These are phyloP conservation scores for Helicoverpa armigera DNA, from an alignment of 1,140 invertebrate genomes.

Conservation along the genomic window DNA sequence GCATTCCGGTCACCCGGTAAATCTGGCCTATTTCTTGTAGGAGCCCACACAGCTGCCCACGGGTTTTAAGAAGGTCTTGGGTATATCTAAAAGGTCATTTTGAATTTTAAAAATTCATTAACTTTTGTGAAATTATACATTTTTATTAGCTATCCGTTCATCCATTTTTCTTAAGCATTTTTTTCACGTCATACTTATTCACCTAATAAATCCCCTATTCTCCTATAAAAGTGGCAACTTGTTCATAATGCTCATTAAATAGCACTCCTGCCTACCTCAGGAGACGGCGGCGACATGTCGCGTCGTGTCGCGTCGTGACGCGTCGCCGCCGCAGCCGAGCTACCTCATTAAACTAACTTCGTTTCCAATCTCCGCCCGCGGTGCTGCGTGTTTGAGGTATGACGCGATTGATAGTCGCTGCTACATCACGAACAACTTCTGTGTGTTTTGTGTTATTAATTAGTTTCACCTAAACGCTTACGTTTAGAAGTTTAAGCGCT, in stretches of 20 bases:
- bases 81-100: no score
- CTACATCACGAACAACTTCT: neutral
- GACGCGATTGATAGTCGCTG: slow-evolving; percentile 38
- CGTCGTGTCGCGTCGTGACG: neutral
- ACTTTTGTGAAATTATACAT: no score
- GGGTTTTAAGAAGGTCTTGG: neutral
- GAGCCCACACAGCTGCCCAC: neutral
- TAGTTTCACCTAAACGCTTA: neutral
- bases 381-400: slow-evolving; percentile 43
- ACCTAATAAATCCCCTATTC: neutral
- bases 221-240: neutral
- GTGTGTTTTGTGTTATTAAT: slow-evolving; percentile 30
- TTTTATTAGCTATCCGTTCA: no score
- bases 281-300: slow-evolving; percentile 23
- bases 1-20: slow-evolving; percentile 12
- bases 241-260: neutral
- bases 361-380: slow-evolving; percentile 54
- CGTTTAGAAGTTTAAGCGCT: neutral
- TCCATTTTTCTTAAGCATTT: no score
- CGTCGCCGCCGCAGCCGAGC: slow-evolving; percentile 37
- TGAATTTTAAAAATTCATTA: no score
- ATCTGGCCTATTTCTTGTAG: slow-evolving; percentile 23
- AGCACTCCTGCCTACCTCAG: slow-evolving; percentile 17
- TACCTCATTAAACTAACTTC: slow-evolving; percentile 60
- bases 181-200: no score